Conservation (phyloP, 2,113 vertebrate species). For the Emydura subglobosa region DNA sequence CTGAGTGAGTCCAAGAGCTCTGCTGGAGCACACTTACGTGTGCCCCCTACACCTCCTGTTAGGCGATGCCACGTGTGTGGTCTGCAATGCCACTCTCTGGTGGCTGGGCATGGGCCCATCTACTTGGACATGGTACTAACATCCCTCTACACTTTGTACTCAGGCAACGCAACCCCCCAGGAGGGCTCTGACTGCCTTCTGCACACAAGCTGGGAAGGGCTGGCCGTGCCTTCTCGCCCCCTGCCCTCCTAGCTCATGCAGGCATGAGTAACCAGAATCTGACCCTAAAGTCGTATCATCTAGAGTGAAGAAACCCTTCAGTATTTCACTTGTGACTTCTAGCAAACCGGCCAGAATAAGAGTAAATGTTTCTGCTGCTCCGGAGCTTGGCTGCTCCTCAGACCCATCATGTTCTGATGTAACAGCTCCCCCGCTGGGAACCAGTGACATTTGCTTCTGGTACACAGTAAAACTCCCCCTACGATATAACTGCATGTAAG, state of each 20-base stretch:
- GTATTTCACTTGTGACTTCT: background rate
- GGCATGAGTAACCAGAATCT: background rate
- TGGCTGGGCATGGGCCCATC: background rate
- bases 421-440: background rate
- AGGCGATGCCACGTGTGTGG: background rate
- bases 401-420: accelerated
- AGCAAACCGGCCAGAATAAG: background rate
- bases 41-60: background rate
- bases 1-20: background rate
- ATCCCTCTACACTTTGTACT: background rate
- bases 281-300: background rate
- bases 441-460: background rate
- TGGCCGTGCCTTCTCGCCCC: background rate
- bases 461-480: background rate
- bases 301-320: background rate
- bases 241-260: background rate
- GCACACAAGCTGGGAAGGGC: background rate
- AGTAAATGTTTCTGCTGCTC: background rate
- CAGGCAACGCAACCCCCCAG: background rate
- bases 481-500: background rate
- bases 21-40: background rate
- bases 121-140: background rate
- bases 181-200: background rate
- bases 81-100: background rate
- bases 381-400: background rate